Evolutionary conservation across 2,797 vertebrate species (phyloP).

Genomic region (Gastrophryne carolinensis): DNA sequence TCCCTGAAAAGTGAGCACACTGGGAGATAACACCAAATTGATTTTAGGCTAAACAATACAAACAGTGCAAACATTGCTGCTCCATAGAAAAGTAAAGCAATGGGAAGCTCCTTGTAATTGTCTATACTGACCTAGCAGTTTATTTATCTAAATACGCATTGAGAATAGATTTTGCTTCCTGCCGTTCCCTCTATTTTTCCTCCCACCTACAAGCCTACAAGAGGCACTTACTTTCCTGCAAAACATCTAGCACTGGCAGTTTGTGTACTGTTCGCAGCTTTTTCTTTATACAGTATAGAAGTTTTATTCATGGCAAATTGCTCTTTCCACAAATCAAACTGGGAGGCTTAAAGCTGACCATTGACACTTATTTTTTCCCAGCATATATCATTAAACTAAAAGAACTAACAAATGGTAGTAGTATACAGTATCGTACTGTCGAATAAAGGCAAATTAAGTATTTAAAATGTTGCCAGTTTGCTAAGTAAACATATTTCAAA

Average conservation of each 20-base stretch:
- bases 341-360: too few relatives aligned
- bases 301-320: too few relatives aligned
- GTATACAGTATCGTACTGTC: too few relatives aligned
- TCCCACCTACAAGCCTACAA: not conserved
- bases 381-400: too few relatives aligned
- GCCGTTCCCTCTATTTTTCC: not conserved
- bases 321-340: too few relatives aligned
- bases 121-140: constrained; percentile 22
- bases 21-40: constrained; percentile 29
- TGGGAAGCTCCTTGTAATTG: constrained; percentile 13
- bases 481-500: too few relatives aligned
- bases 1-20: constrained; percentile 5
- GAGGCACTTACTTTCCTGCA: not conserved
- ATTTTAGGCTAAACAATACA: constrained; percentile 30
- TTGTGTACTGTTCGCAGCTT: not conserved
- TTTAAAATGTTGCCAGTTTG: too few relatives aligned
- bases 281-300: not conserved
- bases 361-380: too few relatives aligned
- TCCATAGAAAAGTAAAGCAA: constrained; percentile 7
- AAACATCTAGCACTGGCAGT: not conserved
- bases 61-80: constrained; percentile 24
- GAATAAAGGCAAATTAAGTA: too few relatives aligned
- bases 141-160: constrained; percentile 5
- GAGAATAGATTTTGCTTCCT: not conserved
- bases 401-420: too few relatives aligned